These are phyloP conservation scores for Arrhamphus sclerolepis DNA, from an alignment of 2,797 vertebrate species.

Conservation along the genomic window DNA sequence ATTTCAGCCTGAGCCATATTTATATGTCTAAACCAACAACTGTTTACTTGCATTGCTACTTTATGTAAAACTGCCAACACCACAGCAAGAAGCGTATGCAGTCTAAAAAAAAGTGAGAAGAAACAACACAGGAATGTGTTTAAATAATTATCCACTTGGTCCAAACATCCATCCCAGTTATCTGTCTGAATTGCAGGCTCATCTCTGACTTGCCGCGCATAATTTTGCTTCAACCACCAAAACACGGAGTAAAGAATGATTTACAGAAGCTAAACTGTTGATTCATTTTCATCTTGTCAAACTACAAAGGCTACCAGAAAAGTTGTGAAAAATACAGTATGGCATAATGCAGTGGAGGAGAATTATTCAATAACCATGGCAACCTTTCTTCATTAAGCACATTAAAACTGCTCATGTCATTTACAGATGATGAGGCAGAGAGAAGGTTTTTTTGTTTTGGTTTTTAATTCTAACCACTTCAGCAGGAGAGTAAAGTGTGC, in stretches of 20 bases:
- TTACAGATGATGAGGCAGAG: too few relatives aligned
- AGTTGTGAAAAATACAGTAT: not conserved
- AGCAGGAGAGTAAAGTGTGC: too few relatives aligned
- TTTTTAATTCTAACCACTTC: too few relatives aligned
- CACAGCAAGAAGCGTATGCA: too few relatives aligned
- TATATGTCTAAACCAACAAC: not conserved
- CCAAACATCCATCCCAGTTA: not conserved
- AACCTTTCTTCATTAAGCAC: not conserved
- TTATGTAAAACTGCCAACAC: not conserved
- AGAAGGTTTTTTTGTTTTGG: too few relatives aligned
- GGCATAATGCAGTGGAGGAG: slow-evolving; percentile 5
- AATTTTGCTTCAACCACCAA: not conserved
- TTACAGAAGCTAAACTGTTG: too few relatives aligned
- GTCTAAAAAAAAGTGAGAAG: too few relatives aligned
- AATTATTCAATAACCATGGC: slow-evolving; percentile 8
- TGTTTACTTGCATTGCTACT: not conserved
- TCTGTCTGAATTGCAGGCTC: not conserved
- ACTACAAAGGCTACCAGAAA: not conserved
- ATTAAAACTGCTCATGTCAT: too few relatives aligned
- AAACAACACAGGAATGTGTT: not conserved
- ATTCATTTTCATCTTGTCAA: not conserved
- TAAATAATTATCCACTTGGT: not conserved
- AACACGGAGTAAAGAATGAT: too few relatives aligned
- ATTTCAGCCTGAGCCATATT: not conserved
- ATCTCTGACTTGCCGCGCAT: not conserved